Evolutionary conservation across 2,888 invertebrate genomes (phyloP).

Genomic region (Acronicta alni): DNA sequence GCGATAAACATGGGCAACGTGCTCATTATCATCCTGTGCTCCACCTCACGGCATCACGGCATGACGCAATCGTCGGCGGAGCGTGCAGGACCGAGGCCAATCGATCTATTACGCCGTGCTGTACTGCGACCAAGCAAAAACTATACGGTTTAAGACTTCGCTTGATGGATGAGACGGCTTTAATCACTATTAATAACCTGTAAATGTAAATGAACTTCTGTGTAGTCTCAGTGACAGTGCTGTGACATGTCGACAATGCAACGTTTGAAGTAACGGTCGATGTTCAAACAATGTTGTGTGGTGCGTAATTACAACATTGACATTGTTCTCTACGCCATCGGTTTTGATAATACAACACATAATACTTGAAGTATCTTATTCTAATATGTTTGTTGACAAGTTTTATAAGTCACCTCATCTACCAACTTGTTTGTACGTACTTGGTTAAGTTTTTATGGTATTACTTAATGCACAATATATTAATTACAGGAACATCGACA

Average conservation of each 20-base stretch:
- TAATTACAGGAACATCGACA: constrained; percentile 2
- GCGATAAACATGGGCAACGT: constrained; percentile 51
- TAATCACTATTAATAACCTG: constrained; percentile 19
- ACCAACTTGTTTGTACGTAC: not conserved
- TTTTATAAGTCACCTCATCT: too few relatives aligned
- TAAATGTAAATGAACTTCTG: constrained; percentile 18
- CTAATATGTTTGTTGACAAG: too few relatives aligned
- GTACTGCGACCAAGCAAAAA: constrained; percentile 51
- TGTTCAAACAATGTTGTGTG: constrained; percentile 30
- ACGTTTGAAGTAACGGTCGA: constrained; percentile 13
- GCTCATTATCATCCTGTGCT: constrained; percentile 50
- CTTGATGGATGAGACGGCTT: constrained; percentile 39
- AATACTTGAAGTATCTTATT: too few relatives aligned
- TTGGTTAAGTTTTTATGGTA: constrained; percentile 1
- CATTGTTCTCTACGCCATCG: too few relatives aligned
- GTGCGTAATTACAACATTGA: constrained; percentile 25
- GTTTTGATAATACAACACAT: too few relatives aligned
- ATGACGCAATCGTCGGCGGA: constrained; percentile 62
- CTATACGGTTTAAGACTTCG: constrained; percentile 25
- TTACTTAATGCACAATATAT: too few relatives aligned
- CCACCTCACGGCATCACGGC: constrained; percentile 53
- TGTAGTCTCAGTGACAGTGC: constrained; percentile 18
- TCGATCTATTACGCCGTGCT: constrained; percentile 59
- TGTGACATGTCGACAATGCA: not conserved
- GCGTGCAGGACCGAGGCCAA: constrained; percentile 63